These are phyloP conservation scores for Balearica regulorum DNA, from an alignment of 2,797 vertebrate species.

Conservation along the genomic window DNA sequence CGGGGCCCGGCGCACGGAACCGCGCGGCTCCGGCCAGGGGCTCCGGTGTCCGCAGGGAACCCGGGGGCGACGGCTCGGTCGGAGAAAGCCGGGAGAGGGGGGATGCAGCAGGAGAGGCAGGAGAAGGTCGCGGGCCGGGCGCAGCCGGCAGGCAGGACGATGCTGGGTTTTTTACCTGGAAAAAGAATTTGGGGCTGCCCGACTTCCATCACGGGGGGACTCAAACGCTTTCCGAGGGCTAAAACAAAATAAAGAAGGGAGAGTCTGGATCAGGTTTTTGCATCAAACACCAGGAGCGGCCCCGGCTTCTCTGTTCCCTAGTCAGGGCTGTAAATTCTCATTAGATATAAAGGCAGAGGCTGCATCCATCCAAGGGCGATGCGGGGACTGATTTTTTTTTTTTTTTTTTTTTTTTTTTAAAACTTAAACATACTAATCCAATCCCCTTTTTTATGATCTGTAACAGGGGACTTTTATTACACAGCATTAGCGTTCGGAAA, in stretches of 20 bases:
- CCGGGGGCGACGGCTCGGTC: background rate
- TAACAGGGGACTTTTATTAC: slow-evolving; percentile 59
- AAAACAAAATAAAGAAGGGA: background rate
- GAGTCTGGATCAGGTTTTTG: background rate
- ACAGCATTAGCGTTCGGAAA: slow-evolving; percentile 39
- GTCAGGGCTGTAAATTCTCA: slow-evolving; percentile 42
- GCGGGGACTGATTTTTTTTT: background rate
- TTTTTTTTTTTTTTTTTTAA: background rate
- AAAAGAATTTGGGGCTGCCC: background rate
- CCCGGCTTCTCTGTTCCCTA: background rate
- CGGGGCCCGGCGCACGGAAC: background rate
- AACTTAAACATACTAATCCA: slow-evolving; percentile 54
- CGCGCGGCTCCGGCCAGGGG: background rate
- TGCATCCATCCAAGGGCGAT: slow-evolving; percentile 11
- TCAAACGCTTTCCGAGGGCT: background rate
- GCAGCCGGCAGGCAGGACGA: background rate
- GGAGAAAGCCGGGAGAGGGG: background rate
- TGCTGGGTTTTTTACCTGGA: background rate
- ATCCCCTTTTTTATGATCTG: slow-evolving; percentile 63
- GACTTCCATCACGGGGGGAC: background rate
- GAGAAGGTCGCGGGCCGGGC: background rate
- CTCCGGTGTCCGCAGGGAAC: background rate
- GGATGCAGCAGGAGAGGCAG: background rate
- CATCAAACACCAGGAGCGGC: background rate
- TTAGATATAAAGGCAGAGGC: slow-evolving; percentile 22